These are phyloP conservation scores for Atta cephalotes DNA, from an alignment of 1,140 invertebrate species.

Conservation along the genomic window DNA sequence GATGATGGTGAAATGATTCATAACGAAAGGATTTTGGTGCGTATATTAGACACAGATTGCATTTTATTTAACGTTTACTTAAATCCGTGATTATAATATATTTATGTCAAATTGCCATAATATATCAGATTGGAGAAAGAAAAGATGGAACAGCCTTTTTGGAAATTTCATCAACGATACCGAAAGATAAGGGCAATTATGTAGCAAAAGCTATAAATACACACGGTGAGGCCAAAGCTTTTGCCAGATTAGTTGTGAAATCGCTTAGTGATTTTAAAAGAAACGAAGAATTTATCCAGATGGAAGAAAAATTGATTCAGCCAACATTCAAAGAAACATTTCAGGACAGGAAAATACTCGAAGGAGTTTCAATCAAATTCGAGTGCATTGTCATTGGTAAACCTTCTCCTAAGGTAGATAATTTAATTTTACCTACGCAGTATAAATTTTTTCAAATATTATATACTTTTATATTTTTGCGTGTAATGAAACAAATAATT, in stretches of 20 bases:
- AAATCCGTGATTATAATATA: background rate
- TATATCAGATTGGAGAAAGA: constrained; percentile 83
- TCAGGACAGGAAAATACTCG: constrained; percentile 85
- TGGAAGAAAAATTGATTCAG: constrained; percentile 87
- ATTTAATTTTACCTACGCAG: constrained; percentile 23
- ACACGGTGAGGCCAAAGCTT: constrained; percentile 93
- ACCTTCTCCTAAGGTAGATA: constrained; percentile 92
- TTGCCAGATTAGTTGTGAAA: constrained; percentile 92
- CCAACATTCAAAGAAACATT: constrained; percentile 90
- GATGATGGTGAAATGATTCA: constrained; percentile 89
- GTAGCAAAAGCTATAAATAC: constrained; percentile 91
- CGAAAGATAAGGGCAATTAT: constrained; percentile 92
- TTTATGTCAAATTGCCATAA: constrained; percentile 45
- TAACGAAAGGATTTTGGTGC: constrained; percentile 86
- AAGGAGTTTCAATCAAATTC: constrained; percentile 89
- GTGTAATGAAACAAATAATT: background rate
- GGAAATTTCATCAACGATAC: constrained; percentile 87
- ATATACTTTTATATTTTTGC: background rate
- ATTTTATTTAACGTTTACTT: background rate
- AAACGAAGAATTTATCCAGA: constrained; percentile 84
- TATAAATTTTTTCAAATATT: constrained; percentile 1
- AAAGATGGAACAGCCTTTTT: constrained; percentile 87
- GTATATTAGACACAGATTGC: constrained; percentile 10
- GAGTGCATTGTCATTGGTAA: constrained; percentile 91
- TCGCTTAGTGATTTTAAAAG: constrained; percentile 84